Base-by-base conservation (phyloP, 2,888 invertebrate species). In the Zhengitettix transpicula region DNA sequence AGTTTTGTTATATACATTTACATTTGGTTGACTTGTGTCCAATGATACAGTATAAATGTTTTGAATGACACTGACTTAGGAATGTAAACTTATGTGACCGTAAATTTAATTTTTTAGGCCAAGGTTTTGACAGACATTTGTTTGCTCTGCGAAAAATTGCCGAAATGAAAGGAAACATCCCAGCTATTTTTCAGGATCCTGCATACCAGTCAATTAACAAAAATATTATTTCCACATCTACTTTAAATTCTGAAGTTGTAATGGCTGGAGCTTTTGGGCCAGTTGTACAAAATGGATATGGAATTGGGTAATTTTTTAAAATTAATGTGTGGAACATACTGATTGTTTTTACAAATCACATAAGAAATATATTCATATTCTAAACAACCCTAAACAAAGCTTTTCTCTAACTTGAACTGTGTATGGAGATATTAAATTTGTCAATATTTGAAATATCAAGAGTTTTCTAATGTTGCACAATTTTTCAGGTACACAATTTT, bases 121-220 rank as follows among this genome's bases (percentile, higher is more conserved):
- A 98, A 74, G 98, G 93, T 17, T 99, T 97, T 72, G 99, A 99
- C 74, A 80, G 99, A 9, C 99, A 99, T 73, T 73, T 99, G 67
- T 96, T 94, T 72, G 94, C 87, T 0, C 72, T 99, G 57, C 84
- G 82, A 71, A 81, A 85, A 65, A 78, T 88, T 11, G 87, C 87
- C 0, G 80, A 84, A 67, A 73, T 78, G 47, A 64, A 58, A n/a
- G 76, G 77, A 60, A 74, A 78, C 0, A 70, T 78, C 47, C 84
- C 89, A 15, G 78, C 77, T 11, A 70, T 93, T 51, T 93, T 81
- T 68, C 75, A 78, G 64, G 91, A 94, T 65, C 81, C 83, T 42
- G 85, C 87, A 44, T 97, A 91, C 71, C 75, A 77, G 57, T 77
- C 78, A 62, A 80, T 97, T 63, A 95, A 95, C 74, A 82, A 91